phyloP scores from a whole-genome alignment of 92 coral and sea anemone genomes.

The Bergia puertoricense region DNA sequence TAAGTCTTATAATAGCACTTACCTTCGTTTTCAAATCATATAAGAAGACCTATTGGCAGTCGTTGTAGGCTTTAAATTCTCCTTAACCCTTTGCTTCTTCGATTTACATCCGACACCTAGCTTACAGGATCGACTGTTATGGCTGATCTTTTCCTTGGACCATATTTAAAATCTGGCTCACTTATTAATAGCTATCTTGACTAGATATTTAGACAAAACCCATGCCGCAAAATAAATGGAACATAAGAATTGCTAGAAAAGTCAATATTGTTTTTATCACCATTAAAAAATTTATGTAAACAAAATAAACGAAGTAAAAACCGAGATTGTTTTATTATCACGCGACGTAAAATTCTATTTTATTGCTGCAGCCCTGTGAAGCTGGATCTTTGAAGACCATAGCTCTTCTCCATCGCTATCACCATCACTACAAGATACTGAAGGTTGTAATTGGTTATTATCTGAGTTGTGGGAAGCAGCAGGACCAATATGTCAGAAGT shows the following conservation, averaged over 20 bases:
- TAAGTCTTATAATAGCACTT: too few species aligned
- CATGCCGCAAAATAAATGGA: neutral
- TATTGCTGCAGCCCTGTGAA: constrained; percentile 15
- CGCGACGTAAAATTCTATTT: neutral
- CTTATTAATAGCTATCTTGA: neutral
- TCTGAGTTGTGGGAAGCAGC: neutral
- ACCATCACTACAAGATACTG: constrained; percentile 35
- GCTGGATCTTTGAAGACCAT: constrained; percentile 28
- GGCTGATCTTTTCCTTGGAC: too few species aligned
- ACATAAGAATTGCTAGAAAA: neutral
- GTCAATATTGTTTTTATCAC: too few species aligned
- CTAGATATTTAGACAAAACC: neutral
- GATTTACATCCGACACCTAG: neutral
- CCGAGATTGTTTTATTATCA: neutral
- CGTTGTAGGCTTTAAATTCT: too few species aligned
- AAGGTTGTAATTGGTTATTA: constrained; percentile 21
- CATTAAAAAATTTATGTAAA: too few species aligned
- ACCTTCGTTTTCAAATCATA: too few species aligned
- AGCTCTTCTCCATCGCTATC: constrained; percentile 34
- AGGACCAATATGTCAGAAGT: neutral
- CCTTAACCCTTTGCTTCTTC: neutral
- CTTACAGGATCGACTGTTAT: neutral
- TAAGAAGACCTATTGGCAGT: neutral
- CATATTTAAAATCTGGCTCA: neutral
- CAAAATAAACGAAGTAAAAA: neutral